A percentile compares a stretch with the other conserved stretches of the same genome.
phyloP scores from a whole-genome alignment of 2,797 vertebrate genomes.

The Artibeus lituratus region DNA sequence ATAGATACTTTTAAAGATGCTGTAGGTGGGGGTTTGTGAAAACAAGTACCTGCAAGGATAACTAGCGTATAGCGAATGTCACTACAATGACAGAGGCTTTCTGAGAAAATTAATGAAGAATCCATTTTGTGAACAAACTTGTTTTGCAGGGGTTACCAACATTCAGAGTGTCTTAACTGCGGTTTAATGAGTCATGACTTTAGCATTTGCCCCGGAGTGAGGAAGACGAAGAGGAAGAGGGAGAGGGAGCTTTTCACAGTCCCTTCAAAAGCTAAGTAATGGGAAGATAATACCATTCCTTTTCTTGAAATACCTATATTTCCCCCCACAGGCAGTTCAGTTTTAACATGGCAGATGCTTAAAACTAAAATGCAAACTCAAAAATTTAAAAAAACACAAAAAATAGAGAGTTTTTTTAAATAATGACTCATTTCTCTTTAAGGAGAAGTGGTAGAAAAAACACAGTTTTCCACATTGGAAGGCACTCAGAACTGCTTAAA shows the following conservation, averaged over 20 bases:
- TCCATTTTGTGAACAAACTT: slow-evolving; percentile 47
- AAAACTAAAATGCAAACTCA: background rate
- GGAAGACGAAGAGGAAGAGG: background rate
- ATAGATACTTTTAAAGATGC: background rate
- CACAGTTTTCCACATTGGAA: background rate
- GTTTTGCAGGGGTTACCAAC: background rate
- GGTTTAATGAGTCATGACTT: slow-evolving; percentile 37
- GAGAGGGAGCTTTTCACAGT: background rate
- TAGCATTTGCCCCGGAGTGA: background rate
- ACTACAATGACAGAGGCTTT: background rate
- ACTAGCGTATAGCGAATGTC: background rate
- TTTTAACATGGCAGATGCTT: background rate
- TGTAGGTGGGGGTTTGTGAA: background rate
- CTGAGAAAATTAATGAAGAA: background rate
- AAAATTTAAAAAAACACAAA: background rate
- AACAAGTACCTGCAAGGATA: background rate
- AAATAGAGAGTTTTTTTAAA: background rate
- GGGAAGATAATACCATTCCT: background rate
- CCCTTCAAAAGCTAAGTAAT: background rate
- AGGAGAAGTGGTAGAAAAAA: background rate
- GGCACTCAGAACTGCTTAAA: background rate
- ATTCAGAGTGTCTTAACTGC: slow-evolving; percentile 24
- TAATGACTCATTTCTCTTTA: slow-evolving; percentile 4
- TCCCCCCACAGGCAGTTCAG: background rate
- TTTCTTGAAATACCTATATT: slow-evolving; percentile 26